phyloP scores from a whole-genome alignment of 2,113 vertebrate species.

The Leptosomus discolor region DNA sequence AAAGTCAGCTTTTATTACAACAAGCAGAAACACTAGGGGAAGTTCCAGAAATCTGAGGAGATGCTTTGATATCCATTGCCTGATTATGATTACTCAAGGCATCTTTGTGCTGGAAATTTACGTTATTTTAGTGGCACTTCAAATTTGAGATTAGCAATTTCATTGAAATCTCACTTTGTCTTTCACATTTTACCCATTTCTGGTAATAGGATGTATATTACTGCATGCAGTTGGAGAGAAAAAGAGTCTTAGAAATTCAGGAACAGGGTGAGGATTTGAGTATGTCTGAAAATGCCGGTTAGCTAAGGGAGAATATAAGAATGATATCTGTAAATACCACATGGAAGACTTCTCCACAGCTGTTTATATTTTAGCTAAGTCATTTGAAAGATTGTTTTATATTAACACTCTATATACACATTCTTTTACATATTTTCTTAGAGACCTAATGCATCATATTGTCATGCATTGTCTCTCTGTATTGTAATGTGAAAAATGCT shows the following conservation, averaged over 20 bases:
- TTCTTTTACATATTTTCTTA: neutral
- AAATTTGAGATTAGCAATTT: neutral
- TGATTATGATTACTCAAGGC: neutral
- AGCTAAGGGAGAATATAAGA: neutral
- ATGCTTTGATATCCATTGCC: neutral
- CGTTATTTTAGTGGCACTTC: neutral
- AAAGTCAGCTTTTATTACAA: neutral
- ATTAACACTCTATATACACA: neutral
- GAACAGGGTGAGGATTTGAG: neutral
- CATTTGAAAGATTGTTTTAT: neutral
- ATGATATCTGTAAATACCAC: neutral
- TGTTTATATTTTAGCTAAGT: neutral
- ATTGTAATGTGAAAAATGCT: neutral
- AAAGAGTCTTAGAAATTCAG: neutral
- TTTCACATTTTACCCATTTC: neutral
- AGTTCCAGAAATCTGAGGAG: neutral
- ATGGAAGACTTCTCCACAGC: neutral
- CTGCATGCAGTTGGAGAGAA: neutral
- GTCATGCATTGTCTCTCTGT: neutral
- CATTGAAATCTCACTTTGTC: neutral
- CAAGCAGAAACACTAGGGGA: neutral
- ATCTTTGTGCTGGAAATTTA: neutral
- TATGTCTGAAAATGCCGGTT: neutral
- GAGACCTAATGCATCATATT: neutral
- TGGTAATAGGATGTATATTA: neutral